Percentiles rank a stretch among this genome's conserved stretches.
Evolutionary conservation across 2,888 invertebrate species (phyloP).

Genomic region (Pyrrhia umbra): DNA sequence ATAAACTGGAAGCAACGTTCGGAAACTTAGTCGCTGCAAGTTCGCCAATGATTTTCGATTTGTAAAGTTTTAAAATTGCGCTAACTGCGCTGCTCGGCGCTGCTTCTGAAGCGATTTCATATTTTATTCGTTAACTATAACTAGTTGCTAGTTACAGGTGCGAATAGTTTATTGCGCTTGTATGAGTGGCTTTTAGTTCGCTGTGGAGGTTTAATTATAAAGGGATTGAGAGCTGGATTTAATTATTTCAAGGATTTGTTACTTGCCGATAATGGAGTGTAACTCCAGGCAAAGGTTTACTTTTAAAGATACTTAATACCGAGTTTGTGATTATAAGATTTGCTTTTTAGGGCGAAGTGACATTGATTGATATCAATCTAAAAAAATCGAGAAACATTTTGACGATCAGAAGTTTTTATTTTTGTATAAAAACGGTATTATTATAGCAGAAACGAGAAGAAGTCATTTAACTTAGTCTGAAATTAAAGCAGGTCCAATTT

Average conservation of each 20-base stretch:
- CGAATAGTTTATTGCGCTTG: constrained; percentile 43
- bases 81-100: constrained; percentile 56
- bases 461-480: not conserved
- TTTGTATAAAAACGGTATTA: not conserved
- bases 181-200: constrained; percentile 22
- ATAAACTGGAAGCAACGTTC: constrained; percentile 62
- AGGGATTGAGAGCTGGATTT: not conserved
- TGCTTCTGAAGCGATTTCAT: constrained; percentile 59
- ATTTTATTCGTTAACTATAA: constrained; percentile 62
- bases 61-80: constrained; percentile 65
- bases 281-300: not conserved
- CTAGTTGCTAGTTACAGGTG: constrained; percentile 57
- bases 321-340: not conserved
- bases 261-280: not conserved
- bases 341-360: not conserved
- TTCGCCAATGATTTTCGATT: constrained; percentile 65
- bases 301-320: not conserved
- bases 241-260: not conserved
- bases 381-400: not conserved
- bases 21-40: constrained; percentile 57
- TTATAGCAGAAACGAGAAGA: not conserved
- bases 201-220: not conserved
- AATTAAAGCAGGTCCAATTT: not conserved
- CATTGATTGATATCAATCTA: not conserved
- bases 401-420: not conserved